phyloP scores from a whole-genome alignment of 2,797 vertebrate genomes.

The Neosilurus mollespiculum region DNA sequence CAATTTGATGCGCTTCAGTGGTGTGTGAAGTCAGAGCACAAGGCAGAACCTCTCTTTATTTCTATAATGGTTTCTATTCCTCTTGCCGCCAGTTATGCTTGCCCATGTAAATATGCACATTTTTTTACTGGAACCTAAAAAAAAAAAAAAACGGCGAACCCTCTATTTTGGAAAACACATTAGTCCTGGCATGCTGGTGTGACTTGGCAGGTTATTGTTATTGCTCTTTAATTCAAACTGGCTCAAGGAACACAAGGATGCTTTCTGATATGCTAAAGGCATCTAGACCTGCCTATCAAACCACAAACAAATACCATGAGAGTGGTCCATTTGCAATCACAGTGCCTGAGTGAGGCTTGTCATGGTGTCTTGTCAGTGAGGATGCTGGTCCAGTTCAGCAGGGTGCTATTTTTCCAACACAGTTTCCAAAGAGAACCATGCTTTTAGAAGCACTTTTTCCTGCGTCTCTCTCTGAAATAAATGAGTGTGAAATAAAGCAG shows the following conservation, averaged over 20 bases:
- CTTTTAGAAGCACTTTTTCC: slow-evolving; percentile 36
- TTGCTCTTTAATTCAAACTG: slow-evolving; percentile 79
- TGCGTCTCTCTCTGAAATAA: slow-evolving; percentile 62
- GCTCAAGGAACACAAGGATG: slow-evolving; percentile 79
- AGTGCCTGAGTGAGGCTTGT: slow-evolving; percentile 61
- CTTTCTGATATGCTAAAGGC: slow-evolving; percentile 73
- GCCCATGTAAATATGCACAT: slow-evolving; percentile 97
- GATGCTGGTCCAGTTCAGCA: slow-evolving; percentile 57
- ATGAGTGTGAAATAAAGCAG: slow-evolving; percentile 71
- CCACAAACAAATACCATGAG: slow-evolving; percentile 66
- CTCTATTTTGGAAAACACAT: slow-evolving; percentile 65
- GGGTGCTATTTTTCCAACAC: slow-evolving; percentile 39
- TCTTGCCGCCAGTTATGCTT: slow-evolving; percentile 90
- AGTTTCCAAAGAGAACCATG: slow-evolving; percentile 3
- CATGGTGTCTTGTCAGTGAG: slow-evolving; percentile 65
- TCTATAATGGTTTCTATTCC: slow-evolving; percentile 91
- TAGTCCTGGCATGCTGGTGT: slow-evolving; percentile 52
- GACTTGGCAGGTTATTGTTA: slow-evolving; percentile 79
- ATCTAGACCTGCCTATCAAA: slow-evolving; percentile 79
- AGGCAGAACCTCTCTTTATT: slow-evolving; percentile 92
- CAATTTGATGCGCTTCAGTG: slow-evolving; percentile 98
- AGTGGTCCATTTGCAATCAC: slow-evolving; percentile 71
- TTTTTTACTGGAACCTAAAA: slow-evolving; percentile 73
- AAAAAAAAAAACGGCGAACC: slow-evolving; percentile 59
- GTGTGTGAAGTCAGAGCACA: slow-evolving; percentile 90